A percentile compares a stretch with the other conserved stretches of the same genome.
These are phyloP conservation scores for Aleiodes sp. DNA, from an alignment of 1,140 invertebrate species.

Conservation along the genomic window DNA sequence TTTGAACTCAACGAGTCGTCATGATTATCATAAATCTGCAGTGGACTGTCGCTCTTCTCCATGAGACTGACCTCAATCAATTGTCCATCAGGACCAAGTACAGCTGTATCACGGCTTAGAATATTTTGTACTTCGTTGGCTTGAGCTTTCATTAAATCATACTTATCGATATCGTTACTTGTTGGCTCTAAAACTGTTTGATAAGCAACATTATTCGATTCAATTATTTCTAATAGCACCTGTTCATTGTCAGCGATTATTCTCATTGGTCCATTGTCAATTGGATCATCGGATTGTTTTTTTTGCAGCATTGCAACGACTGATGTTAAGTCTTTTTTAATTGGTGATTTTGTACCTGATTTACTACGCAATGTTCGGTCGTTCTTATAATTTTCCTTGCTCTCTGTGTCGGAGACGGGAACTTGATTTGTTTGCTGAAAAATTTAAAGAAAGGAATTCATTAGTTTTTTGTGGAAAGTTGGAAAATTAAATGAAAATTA, in stretches of 20 bases:
- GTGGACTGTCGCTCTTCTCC: constrained; percentile 29
- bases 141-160: constrained; percentile 64
- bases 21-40: neutral
- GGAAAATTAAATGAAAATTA: neutral
- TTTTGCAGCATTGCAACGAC: constrained; percentile 64
- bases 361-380: constrained; percentile 58
- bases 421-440: neutral
- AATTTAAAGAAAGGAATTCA: constrained; percentile 11
- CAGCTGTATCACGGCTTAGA: constrained; percentile 64
- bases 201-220: constrained; percentile 65
- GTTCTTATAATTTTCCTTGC: constrained; percentile 51
- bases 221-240: constrained; percentile 64
- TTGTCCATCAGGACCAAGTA: constrained; percentile 72
- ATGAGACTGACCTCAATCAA: constrained; percentile 48
- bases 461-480: neutral
- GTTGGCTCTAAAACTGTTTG: constrained; percentile 54
- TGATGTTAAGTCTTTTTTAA: constrained; percentile 70
- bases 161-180: constrained; percentile 38
- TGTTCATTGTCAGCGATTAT: constrained; percentile 34
- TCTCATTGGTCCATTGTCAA: constrained; percentile 1
- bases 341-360: constrained; percentile 40
- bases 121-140: constrained; percentile 68
- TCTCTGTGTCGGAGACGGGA: neutral
- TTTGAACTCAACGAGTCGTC: neutral
- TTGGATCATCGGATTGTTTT: constrained; percentile 46